Base-by-base conservation (phyloP, 2,888 invertebrate species). In the Epirrhoe tristata region DNA sequence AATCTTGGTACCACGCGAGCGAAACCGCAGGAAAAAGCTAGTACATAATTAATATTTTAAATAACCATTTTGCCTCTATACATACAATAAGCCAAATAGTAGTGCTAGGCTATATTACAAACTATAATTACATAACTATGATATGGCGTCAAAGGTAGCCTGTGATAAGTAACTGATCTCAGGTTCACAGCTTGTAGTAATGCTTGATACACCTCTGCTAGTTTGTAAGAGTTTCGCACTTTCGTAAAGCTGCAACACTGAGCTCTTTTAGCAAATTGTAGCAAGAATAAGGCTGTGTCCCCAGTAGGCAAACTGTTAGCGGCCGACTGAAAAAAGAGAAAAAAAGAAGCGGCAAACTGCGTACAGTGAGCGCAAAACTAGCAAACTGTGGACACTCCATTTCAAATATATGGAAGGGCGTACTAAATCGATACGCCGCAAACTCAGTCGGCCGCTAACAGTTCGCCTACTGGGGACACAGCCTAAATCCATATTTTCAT, bases 111-210 rank as follows among this genome's bases (percentile, higher is more conserved):
- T 34, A 5, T 61, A 43, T 34, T 39, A 43, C 14, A 31, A 61
- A 39, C 60, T 63, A 54, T 59, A 67, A 57, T 63, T 62, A 56
- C 59, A 57, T 51, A 66, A 58, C 39, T 56, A 39, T 10, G 61
- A 71, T 63, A 67, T 58, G 63, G 56, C 67, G 61, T 67, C 59
- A 58, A 68, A 60, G 61, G 58, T 66, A 61, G 63, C 74, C 64
- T 71, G 74, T 74, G 73, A 75, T 75, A 74, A 66, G 67, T 50
- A 71, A 73, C 63, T 68, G 75, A 75, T 74, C 74, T 75, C 75
- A 73, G 70, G 64, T 71, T 67, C 69, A 67, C 66, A 62, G 62
- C 61, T 66, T 56, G 60, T 64, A 66, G 62, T 39, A 58, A 57
- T 65, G 54, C 53, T 64, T 68, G 46, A 63, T 61, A 52, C 58